Base-by-base conservation (phyloP, 2,888 invertebrate genomes). In the Aporophyla lueneburgensis region DNA sequence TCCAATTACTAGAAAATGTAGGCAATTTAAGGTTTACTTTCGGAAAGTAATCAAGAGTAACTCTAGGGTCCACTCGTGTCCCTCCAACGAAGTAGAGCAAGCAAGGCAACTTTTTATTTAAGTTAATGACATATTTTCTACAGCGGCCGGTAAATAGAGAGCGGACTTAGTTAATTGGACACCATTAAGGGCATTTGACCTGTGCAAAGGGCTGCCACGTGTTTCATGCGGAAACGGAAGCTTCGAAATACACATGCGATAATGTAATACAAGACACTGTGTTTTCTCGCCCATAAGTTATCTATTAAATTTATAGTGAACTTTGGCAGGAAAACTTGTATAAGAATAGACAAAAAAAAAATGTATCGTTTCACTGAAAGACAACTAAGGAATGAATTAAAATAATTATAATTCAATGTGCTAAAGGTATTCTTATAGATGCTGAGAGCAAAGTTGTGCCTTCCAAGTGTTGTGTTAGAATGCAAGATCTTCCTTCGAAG, bases 101-200 rank as follows among this genome's bases (percentile, higher is more conserved):
- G 59, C 70, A 66, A 74, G 59, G 27, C 40, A 65, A 70, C 66
- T 80, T 87, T 83, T 79, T 74, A 76, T 86, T 79, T 69, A 71
- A 79, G 63, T 81, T 84, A 84, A 86, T 76, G 78, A 84, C 80
- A 89, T 84, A 80, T 80, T 80, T 81, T 85, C 74, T 80, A 77
- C 78, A 79, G 75, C 62, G 79, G 67, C 72, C 59, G 66, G 88
- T 87, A 87, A 87, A 86, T 84, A 87, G 65, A 86, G 84, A 87
- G 80, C 77, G 68, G 89, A 74, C 78, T 83, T 84, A 78, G 86
- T 87, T 90, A 90, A 89, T 90, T 89, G 90, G 85, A 81, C 75
- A 86, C 81, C 87, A 87, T 90, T 87, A 88, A 86, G 84, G 89
- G 86, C 87, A 88, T 86, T 86, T 80, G 89, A 90, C 82, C 87